Evolutionary conservation across 2,888 invertebrate species (phyloP).

Genomic region (Neoscelio sp.): DNA sequence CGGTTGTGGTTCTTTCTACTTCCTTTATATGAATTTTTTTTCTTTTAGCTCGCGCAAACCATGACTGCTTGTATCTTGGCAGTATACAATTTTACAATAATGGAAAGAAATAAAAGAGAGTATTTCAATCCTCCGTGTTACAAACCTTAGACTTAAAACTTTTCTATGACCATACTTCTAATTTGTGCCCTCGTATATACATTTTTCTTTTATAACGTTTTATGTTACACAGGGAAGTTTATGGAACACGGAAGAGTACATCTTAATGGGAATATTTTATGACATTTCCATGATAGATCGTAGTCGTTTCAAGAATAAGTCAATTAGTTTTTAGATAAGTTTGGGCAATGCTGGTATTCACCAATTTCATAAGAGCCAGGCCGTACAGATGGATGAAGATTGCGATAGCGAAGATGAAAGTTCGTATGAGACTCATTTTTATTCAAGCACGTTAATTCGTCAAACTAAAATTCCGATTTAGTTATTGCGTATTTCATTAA

Average conservation of each 20-base stretch:
- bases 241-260: conserved; percentile 87
- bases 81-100: conserved; percentile 12
- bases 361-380: conserved; percentile 73
- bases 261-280: conserved; percentile 87
- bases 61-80: neutral
- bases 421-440: conserved; percentile 19
- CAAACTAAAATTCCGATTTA: neutral
- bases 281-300: conserved; percentile 88
- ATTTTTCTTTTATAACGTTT: conserved; percentile 10
- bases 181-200: conserved; percentile 3
- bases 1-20: neutral
- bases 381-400: conserved; percentile 44
- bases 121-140: conserved; percentile 2
- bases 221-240: conserved; percentile 84
- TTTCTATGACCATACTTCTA: neutral
- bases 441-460: neutral
- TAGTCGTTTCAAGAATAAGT: conserved; percentile 83
- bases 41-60: conserved; percentile 1
- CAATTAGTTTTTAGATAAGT: conserved; percentile 87
- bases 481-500: no score
- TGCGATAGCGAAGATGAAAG: conserved; percentile 24
- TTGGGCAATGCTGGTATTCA: conserved; percentile 86
- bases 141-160: conserved; percentile 6
- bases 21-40: neutral
- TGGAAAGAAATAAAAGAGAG: conserved; percentile 11